Base-by-base conservation (phyloP, 2,113 vertebrate genomes). In the Toxotes jaculatrix region DNA sequence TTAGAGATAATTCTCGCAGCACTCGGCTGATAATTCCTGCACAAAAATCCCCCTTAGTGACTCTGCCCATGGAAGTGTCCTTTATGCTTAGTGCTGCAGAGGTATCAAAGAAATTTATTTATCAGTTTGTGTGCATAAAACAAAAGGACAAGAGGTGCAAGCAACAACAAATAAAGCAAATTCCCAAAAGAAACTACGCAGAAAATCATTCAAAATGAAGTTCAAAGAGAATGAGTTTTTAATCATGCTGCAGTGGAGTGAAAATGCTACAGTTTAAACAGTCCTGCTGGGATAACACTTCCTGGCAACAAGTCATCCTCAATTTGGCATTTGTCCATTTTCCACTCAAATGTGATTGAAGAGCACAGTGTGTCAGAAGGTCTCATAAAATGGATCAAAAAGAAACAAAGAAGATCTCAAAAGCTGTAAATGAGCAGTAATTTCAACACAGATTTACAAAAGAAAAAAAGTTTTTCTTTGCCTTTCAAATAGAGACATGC, bases 261-360 rank as follows among this genome's bases (percentile, higher is more conserved):
- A 82, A 69, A 76, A 78, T 59, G 60, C n/a, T 34, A 19, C 38
- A 64, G 36, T 76, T 83, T 60, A 62, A 51, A 40, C 60, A 63
- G 27, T 53, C 32, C 71, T 74, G 51, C 10, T 9, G 63, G 68
- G 74, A 74, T 34, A 74, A 64, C 38, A 47, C 40, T 65, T 75
- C 53, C 63, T 66, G 74, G 69, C 62, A 85, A 51, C 36, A 75
- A 66, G 55, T 55, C 47, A 62, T 45, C 69, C n/a, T 64, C 47
- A 71, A 36, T 63, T 79, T 88, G 79, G 78, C 80, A 32, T 69
- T 62, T 57, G 38, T 79, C 78, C 74, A 70, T 65, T 65, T 67
- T 57, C 60, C 21, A 36, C 49, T 87, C 71, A 55, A 63, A 61
- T 59, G 45, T 73, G 80, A 87, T 57, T 72, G 66, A 76, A 64